phyloP scores from a whole-genome alignment of 1,140 invertebrate genomes.

The Achroia grisella region DNA sequence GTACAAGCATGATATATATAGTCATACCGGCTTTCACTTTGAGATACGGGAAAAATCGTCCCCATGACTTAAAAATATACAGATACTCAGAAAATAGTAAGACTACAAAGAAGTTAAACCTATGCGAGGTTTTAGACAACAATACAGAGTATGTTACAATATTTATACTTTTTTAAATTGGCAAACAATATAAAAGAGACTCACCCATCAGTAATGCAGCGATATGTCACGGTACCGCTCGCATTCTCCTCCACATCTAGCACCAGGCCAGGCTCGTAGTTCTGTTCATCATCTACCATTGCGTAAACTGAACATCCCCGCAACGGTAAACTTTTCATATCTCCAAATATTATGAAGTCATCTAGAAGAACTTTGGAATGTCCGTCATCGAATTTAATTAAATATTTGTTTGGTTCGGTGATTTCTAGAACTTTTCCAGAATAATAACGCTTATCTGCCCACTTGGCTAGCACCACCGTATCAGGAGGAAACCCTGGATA shows the following conservation, averaged over 20 bases:
- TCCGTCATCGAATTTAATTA: slow-evolving; percentile 77
- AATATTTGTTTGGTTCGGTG: slow-evolving; percentile 74
- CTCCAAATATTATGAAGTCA: slow-evolving; percentile 76
- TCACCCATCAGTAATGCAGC: slow-evolving; percentile 69
- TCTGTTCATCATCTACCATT: slow-evolving; percentile 65
- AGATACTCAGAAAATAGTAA: no score
- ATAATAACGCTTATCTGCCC: slow-evolving; percentile 78
- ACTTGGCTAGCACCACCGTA: slow-evolving; percentile 76
- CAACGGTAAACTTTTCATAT: slow-evolving; percentile 62
- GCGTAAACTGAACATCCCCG: slow-evolving; percentile 68
- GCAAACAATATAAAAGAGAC: no score
- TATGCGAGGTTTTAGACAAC: no score
- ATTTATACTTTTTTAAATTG: no score
- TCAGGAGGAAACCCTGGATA: slow-evolving; percentile 60
- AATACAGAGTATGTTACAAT: no score
- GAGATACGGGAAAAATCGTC: no score
- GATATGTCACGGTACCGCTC: slow-evolving; percentile 60
- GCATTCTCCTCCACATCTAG: slow-evolving; percentile 57
- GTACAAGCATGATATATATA: no score
- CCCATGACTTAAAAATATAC: no score
- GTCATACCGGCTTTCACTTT: no score
- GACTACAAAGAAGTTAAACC: no score
- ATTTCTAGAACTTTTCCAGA: slow-evolving; percentile 73
- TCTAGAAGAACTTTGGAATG: slow-evolving; percentile 73
- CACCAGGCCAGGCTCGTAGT: slow-evolving; percentile 65